These are phyloP conservation scores for Bubo scandiacus DNA, from an alignment of 2,113 vertebrate genomes.

Conservation along the genomic window DNA sequence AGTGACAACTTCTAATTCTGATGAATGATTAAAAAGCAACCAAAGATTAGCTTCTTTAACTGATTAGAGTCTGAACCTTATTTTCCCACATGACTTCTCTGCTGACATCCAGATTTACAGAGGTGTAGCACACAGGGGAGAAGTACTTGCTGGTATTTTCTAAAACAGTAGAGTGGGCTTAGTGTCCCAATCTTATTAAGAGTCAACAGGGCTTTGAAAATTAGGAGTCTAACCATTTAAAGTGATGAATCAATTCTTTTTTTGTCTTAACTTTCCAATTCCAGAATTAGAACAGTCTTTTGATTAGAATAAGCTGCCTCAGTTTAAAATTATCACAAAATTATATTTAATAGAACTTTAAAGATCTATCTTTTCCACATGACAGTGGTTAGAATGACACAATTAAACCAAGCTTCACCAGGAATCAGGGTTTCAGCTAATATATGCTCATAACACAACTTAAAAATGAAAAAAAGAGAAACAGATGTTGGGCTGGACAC, in stretches of 20 bases:
- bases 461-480: slow-evolving; percentile 3
- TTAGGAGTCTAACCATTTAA: neutral
- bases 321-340: neutral
- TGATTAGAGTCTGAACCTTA: neutral
- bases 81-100: neutral
- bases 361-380: neutral
- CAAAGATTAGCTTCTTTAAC: neutral
- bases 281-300: neutral
- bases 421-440: neutral
- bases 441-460: neutral
- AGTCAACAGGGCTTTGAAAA: neutral
- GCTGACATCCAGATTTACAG: neutral
- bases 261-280: neutral
- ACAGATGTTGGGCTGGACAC: neutral
- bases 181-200: neutral
- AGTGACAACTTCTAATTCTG: neutral
- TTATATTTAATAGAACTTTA: neutral
- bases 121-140: neutral
- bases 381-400: neutral
- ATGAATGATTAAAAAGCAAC: neutral
- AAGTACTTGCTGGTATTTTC: neutral
- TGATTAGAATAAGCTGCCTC: neutral
- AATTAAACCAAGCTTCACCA: neutral
- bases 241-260: neutral
- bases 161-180: neutral